Evolutionary conservation across 2,113 vertebrate species (phyloP), one percentile per base, ranked within the genome.

Genomic region (Percopsis transmontana): DNA sequence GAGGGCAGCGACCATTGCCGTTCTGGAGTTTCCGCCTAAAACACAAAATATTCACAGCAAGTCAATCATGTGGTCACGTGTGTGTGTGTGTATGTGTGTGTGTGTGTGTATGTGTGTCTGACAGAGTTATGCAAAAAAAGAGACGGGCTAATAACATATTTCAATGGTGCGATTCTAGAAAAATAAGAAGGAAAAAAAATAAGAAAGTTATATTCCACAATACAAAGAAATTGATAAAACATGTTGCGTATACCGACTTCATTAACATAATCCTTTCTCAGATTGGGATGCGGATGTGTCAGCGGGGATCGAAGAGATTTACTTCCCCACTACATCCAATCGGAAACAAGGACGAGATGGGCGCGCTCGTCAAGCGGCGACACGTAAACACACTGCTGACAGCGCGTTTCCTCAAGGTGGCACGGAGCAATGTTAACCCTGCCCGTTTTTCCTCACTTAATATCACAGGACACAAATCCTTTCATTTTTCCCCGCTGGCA

Each of bases 1-100:
- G 89, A 99, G 91, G 57, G 97, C 97, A 79, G 97, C 97, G 19
- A 99, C 97, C 97, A 99, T 99, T 0, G 97, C 96, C 40, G 97
- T 99, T 80, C 97, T 93, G 27, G 97, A 98, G 88, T 99, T 99
- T 66, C 97, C 97, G 79, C 92, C 92, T 93, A 66, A 68, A 18
- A 38, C n/a, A 54, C 6, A 65, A 52, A 21, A 58, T 5, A 66
- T 18, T 3, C 13, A n/a, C 2, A 38, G 15, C 12, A 21, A 15
- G 21, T 40, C 3, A 52, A 38, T 5, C 15, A 58, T 4, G 21
- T 53, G 1, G 20, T 50, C 7, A 74, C 8, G 18, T 41, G 44
- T 14, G n/a, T 50, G 14, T n/a, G 7, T 38, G 41, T 48, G 3
- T 41, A 1, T 11, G 1, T 27, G 1, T 23, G n/a, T 20, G 4